phyloP scores from a whole-genome alignment of 2,888 invertebrate genomes.

The Sialis lutaria region DNA sequence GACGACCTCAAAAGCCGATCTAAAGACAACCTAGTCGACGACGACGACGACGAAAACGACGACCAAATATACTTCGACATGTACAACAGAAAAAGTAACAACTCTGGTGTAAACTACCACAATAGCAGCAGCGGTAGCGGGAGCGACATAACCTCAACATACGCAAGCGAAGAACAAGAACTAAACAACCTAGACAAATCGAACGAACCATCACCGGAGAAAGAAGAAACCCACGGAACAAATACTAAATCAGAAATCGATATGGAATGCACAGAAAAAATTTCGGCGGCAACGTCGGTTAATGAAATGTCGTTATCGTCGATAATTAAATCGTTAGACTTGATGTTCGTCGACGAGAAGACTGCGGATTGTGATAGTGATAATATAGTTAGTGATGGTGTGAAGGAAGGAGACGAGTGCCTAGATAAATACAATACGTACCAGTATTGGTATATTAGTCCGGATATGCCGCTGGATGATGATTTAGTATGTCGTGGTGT shows the following conservation, averaged over 20 bases:
- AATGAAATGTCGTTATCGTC: background rate
- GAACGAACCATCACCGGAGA: background rate
- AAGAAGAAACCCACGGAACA: background rate
- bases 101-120: background rate
- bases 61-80: no score
- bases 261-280: background rate
- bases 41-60: no score
- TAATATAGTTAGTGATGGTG: background rate
- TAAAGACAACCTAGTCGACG: no score
- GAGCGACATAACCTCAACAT: background rate
- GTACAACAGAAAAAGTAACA: no score
- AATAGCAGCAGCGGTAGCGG: background rate
- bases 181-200: background rate
- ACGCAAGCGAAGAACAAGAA: background rate
- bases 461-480: slow-evolving; percentile 29
- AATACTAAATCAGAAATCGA: background rate
- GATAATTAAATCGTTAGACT: background rate
- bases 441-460: slow-evolving; percentile 36
- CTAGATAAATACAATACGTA: slow-evolving; percentile 32
- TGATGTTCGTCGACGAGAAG: background rate
- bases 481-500: slow-evolving; percentile 21
- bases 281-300: background rate
- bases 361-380: background rate
- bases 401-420: slow-evolving; percentile 14
- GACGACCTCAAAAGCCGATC: no score